A percentile compares a stretch with the other conserved stretches of the same genome.
These are phyloP conservation scores for Ophion slaviceki DNA, from an alignment of 2,888 invertebrate species.

Conservation along the genomic window DNA sequence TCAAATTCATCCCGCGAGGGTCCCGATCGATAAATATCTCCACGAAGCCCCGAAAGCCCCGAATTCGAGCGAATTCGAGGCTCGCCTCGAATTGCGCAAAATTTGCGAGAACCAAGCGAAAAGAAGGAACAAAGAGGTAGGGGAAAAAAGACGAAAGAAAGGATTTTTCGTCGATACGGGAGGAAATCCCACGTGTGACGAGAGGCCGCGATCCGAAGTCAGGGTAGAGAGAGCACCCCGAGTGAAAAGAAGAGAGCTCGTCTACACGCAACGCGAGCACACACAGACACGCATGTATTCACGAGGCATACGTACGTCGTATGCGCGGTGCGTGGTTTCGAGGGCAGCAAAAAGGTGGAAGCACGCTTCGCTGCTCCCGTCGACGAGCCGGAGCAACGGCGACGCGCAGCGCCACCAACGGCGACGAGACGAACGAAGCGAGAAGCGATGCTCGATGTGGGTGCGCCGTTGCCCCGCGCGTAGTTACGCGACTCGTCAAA, in stretches of 20 bases:
- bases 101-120: no score
- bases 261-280: conserved; percentile 28
- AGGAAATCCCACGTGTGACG: conserved; percentile 22
- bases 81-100: no score
- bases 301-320: conserved; percentile 72
- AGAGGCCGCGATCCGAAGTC: conserved; percentile 33
- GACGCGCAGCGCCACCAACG: conserved; percentile 44
- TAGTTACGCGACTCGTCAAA: conserved; percentile 1
- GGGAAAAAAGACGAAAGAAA: no score
- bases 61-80: no score
- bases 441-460: conserved; percentile 64
- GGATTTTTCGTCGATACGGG: background rate
- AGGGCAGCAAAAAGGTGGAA: conserved; percentile 81
- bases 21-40: no score
- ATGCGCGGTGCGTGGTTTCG: conserved; percentile 68
- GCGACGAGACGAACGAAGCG: conserved; percentile 67
- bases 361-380: conserved; percentile 82
- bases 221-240: conserved; percentile 36
- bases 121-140: no score
- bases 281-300: conserved; percentile 60
- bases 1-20: no score
- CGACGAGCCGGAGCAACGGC: conserved; percentile 67
- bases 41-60: no score
- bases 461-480: conserved; percentile 58
- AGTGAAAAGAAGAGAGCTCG: conserved; percentile 31